Evolutionary conservation across 1,140 invertebrate species (phyloP), one percentile per base, ranked within the genome.

Genomic region (Euwallacea fornicatus): DNA sequence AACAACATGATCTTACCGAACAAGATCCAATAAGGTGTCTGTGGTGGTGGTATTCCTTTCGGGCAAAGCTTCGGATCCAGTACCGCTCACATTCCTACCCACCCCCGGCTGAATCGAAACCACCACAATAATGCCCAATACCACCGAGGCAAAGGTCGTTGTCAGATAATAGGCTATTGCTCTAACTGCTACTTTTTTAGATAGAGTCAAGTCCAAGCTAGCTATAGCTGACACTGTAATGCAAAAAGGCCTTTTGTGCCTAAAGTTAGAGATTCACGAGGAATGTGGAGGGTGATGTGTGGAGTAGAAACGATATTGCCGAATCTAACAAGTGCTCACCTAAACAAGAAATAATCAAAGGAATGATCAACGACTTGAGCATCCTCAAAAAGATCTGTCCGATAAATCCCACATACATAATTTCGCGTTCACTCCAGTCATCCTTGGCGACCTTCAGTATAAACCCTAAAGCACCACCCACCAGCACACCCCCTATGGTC

Each of bases 21-120:
- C 84, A 33, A 96, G 82, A 83, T 96, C 94, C 80, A 96, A 85
- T 15, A 96, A 84, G 0, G 93, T 93, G 79, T 96, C 94, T n/a
- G 88, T 82, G 0, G 93, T 93, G 6, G 89, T 89, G n/a, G 91
- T 86, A 71, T 88, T 87, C 72, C 85, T 82, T 7, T 63, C 55
- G 4, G 73, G 73, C 15, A 66, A 46, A 73, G 74, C 9, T 3
- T 33, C 11, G 67, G 42, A n/a, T 74, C 73, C 59, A 42, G 21
- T 62, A 65, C 74, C 13, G 69, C 42, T 13, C 75, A 73, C 71
- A 41, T 42, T 68, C 64, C 76, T 53, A 41, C 80, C 81, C 13
- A 80, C 83, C 16, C 92, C 92, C 7, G 92, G 92, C 76, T 87
- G 85, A 54, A 94, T 91, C 2, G 85, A 81, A 2, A 89, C 78